These are phyloP conservation scores for Mamestra configurata DNA, from an alignment of 1,140 invertebrate species.

Conservation along the genomic window DNA sequence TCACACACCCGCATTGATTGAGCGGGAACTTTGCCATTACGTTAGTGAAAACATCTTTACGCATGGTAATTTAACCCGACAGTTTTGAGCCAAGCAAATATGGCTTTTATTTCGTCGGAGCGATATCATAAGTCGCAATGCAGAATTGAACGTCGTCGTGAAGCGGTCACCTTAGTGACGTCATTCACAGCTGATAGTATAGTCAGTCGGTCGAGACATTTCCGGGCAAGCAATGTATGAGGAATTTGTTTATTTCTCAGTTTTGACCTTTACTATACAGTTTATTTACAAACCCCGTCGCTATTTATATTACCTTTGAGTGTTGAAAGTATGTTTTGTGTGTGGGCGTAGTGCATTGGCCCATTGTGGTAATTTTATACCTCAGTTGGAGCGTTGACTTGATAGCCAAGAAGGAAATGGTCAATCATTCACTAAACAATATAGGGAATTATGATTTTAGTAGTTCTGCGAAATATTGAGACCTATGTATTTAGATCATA, in stretches of 20 bases:
- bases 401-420: conserved; percentile 15
- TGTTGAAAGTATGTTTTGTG: conserved; percentile 27
- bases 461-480: not conserved
- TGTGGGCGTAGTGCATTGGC: conserved; percentile 29
- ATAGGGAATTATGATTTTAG: not conserved
- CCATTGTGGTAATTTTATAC: conserved; percentile 22
- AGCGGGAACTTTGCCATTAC: conserved; percentile 5
- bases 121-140: not conserved
- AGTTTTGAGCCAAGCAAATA: not conserved
- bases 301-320: conserved; percentile 30
- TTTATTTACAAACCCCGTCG: conserved; percentile 5
- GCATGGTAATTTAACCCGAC: conserved; percentile 6
- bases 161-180: conserved; percentile 65
- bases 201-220: conserved; percentile 24
- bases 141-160: conserved; percentile 53
- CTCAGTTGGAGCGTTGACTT: conserved; percentile 7
- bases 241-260: conserved; percentile 21
- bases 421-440: conserved; percentile 36
- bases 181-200: conserved; percentile 64
- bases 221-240: conserved; percentile 1
- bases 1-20: conserved; percentile 4
- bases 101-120: conserved; percentile 5
- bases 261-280: not conserved
- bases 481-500: conserved; percentile 1
- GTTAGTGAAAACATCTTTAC: conserved; percentile 2